These are phyloP conservation scores for Corbicula japonica DNA, from an alignment of 2,888 invertebrate genomes.

Conservation along the genomic window DNA sequence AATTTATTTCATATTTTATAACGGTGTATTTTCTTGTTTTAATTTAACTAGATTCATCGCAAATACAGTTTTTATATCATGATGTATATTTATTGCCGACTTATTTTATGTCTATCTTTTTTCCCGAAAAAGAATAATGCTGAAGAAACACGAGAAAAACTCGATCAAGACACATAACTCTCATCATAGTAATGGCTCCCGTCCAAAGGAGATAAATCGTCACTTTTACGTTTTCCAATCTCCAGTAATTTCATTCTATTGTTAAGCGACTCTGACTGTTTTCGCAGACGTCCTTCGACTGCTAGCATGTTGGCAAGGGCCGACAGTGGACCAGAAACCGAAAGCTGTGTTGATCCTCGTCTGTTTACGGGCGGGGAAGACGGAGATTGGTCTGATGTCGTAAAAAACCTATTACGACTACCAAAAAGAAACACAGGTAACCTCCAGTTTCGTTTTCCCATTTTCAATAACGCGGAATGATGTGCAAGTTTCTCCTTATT, in stretches of 20 bases:
- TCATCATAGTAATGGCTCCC: too few relatives aligned
- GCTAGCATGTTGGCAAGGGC: conserved; percentile 70
- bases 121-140: too few relatives aligned
- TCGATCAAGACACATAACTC: too few relatives aligned
- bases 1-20: too few relatives aligned
- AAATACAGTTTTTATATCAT: too few relatives aligned
- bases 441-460: conserved; percentile 56
- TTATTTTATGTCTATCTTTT: too few relatives aligned
- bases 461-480: conserved; percentile 29
- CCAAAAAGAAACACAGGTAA: conserved; percentile 16
- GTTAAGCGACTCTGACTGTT: conserved; percentile 51
- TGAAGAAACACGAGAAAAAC: too few relatives aligned
- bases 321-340: conserved; percentile 69
- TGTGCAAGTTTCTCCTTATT: conserved; percentile 32
- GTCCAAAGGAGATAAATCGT: too few relatives aligned
- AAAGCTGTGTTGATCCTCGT: conserved; percentile 59
- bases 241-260: conserved; percentile 66
- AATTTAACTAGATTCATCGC: too few relatives aligned
- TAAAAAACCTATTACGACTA: neutral
- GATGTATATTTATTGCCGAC: too few relatives aligned
- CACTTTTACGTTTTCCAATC: conserved; percentile 59
- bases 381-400: neutral
- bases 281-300: conserved; percentile 58
- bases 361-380: conserved; percentile 10
- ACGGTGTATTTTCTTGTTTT: too few relatives aligned